Evolutionary conservation across 1,140 invertebrate genomes (phyloP), one percentile per base, ranked within the genome.

Genomic region (Uloborus diversus): DNA sequence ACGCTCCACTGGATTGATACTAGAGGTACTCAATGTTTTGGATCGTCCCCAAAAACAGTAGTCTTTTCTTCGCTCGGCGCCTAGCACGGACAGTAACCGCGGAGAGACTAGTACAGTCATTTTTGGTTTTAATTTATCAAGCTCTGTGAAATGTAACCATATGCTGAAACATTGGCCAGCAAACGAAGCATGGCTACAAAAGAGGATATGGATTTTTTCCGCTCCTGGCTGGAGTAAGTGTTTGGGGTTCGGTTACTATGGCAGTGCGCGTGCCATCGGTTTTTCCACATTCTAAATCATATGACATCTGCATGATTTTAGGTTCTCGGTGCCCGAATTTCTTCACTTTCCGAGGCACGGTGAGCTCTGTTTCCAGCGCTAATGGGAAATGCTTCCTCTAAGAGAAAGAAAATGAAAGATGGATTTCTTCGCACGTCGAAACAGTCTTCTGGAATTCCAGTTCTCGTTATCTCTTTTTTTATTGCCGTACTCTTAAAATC

Each of bases 221-320:
- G 59, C 42, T 73, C 32, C 23, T 33, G 56, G 27, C 33, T n/a
- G 32, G 61, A 23, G 56, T 28, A 73, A 61, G 69, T 73, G 69
- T 73, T 73, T 73, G 37, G 69, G 61, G 53, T 73, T 73, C n/a
- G 69, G 69, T 73, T 73, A 62, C 69, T 73, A 73, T 73, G 69
- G 69, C 28, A 47, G 30, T 73, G 69, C 59, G 69, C 56, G 69
- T 59, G 69, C 69, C 57, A 73, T 61, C 33, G 56, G 7, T 33
- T n/a, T n/a, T n/a, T 73, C 35, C 33, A 17, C n/a, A 35, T 70
- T 61, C 69, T 73, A 57, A 73, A 73, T 61, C 69, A 73, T 59
- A 57, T 73, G 69, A 73, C 56, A 73, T 73, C 51, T 73, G 69
- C 57, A 73, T 73, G 56, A 59, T 73, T 57, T 61, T 35, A 47